Evolutionary conservation across 2,888 invertebrate genomes (phyloP), one percentile per base, ranked within the genome.

Genomic region (Drosophila longiperda): DNA sequence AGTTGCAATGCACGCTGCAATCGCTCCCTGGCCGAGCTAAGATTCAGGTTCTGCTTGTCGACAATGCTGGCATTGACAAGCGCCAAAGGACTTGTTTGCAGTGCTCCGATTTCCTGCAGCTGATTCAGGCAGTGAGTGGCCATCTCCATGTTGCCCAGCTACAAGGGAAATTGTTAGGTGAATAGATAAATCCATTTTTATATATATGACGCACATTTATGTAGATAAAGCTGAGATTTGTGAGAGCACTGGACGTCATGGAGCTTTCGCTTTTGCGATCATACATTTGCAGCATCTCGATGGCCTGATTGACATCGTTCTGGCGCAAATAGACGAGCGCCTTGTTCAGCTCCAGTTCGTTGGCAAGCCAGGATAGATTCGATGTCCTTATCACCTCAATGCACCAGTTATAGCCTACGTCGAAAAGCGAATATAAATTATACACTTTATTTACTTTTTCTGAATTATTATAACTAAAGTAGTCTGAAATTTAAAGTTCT

Each of bases 301-400:
- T 96, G 0, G 98, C 98, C 92, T 96, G 94, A 58, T 94, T 94
- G 61, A 97, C 95, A 91, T 98, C 96, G 74, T 96, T 95, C 92
- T 97, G 96, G 71, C 97, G 96, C 58, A 98, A 93, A 92, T 96
- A 97, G 91, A 97, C 97, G 75, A 97, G 95, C 0, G 97, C 97
- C 93, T 98, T 98, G 93, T 97, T 98, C 76, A 98, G 96, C 93
- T 98, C 98, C 79, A 98, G 93, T 94, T 97, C 99, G 84, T 96
- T 96, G 50, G 97, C 98, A 77, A 98, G 94, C 91, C 95, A 95
- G 42, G 96, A 95, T 87, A 96, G 97, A 91, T 95, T 96, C n/a
- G 99, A 98, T 54, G 96, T 96, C 91, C 98, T 98, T 59, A 99
- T 97, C 29, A 97, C 96, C 83, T 98, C 98, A 61, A 99, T 97